phyloP scores from a whole-genome alignment of 2,797 vertebrate genomes.

The Tachyglossus aculeatus region DNA sequence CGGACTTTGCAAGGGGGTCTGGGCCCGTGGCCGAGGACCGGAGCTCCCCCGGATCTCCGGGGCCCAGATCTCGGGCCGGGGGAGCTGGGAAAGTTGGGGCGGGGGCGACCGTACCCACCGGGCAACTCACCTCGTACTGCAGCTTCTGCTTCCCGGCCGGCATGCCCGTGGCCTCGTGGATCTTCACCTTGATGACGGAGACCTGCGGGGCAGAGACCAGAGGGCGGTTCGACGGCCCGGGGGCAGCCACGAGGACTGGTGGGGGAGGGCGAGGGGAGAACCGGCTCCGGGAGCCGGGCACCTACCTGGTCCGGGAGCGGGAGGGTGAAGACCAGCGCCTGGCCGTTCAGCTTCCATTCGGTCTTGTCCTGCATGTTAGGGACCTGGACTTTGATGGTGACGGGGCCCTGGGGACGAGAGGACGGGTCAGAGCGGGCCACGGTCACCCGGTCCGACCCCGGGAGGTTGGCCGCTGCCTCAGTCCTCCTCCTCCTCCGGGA shows the following conservation, averaged over 20 bases:
- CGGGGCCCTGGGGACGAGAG: constrained; percentile 76
- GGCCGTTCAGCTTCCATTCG: constrained; percentile 96
- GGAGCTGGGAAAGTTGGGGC: background rate
- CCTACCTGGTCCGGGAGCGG: constrained; percentile 94
- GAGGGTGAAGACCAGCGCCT: constrained; percentile 93
- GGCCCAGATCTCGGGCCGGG: background rate
- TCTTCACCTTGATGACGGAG: constrained; percentile 99
- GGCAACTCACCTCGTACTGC: constrained; percentile 88
- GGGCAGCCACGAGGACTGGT: too few relatives aligned
- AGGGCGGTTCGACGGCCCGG: background rate
- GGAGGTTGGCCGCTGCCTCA: too few relatives aligned
- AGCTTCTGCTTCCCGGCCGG: constrained; percentile 97
- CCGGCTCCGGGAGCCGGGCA: background rate
- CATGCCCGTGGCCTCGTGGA: constrained; percentile 98
- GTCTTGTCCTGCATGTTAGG: constrained; percentile 99
- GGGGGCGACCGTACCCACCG: background rate
- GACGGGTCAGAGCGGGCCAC: too few relatives aligned
- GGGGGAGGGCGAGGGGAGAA: background rate
- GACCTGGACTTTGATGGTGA: constrained; percentile 97
- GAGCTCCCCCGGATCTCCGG: too few relatives aligned
- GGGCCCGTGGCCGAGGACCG: too few relatives aligned
- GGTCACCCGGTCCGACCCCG: too few relatives aligned
- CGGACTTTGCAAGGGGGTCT: fast-evolving
- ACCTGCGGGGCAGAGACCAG: constrained; percentile 78
- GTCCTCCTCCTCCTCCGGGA: too few relatives aligned